Evolutionary conservation across 2,113 vertebrate genomes (phyloP).

Genomic region (Onychostoma macrolepis): DNA sequence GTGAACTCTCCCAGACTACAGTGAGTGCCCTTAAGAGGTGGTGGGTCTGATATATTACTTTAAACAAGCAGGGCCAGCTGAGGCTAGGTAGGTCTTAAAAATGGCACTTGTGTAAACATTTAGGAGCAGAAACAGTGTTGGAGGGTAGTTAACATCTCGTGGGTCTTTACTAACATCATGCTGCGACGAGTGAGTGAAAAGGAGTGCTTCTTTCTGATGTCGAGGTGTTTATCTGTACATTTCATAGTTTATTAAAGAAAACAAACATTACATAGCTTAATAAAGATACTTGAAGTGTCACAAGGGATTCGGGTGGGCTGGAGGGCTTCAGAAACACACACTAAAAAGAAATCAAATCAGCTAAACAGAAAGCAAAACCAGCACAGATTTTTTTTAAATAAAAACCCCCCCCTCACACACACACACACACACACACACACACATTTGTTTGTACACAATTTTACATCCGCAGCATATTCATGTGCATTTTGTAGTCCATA

Average conservation of each 20-base stretch:
- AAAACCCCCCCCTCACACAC: too few relatives aligned
- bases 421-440: too few relatives aligned
- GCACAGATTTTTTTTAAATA: neutral
- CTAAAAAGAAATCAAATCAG: neutral
- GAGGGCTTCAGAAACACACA: neutral
- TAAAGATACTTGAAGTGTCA: neutral
- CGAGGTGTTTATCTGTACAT: constrained; percentile 18
- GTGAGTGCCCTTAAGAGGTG: constrained; percentile 66
- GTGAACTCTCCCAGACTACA: constrained; percentile 62
- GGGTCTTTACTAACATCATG: constrained; percentile 32
- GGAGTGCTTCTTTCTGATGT: constrained; percentile 24
- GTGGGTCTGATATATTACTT: constrained; percentile 66
- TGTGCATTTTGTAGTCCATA: neutral
- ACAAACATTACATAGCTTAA: neutral
- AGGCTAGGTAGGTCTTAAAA: constrained; percentile 59
- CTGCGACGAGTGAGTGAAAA: neutral
- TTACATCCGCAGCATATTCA: neutral
- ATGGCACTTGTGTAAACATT: constrained; percentile 66
- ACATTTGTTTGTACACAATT: neutral
- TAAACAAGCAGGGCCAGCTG: constrained; percentile 69
- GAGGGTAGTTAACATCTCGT: constrained; percentile 35
- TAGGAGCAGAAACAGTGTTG: constrained; percentile 53
- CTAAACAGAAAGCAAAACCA: neutral
- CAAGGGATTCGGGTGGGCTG: neutral
- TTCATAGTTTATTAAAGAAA: constrained; percentile 3